Percentiles rank a stretch among this genome's conserved stretches.
These are phyloP conservation scores for Saimiri boliviensis DNA, from an alignment of 2,113 vertebrate genomes.

Conservation along the genomic window DNA sequence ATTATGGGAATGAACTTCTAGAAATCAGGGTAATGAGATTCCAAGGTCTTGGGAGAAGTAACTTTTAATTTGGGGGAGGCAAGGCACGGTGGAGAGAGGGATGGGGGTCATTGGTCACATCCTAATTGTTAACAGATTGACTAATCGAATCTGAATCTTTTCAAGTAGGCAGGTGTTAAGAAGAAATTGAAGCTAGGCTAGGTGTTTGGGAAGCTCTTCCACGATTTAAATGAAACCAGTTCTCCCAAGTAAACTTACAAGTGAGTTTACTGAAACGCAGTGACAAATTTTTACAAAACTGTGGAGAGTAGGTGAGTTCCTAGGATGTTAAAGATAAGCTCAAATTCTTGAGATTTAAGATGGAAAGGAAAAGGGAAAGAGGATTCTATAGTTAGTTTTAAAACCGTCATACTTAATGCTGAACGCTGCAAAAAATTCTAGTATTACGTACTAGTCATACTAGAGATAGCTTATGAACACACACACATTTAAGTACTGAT, in stretches of 20 bases:
- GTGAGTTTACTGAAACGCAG: background rate
- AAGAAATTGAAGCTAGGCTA: background rate
- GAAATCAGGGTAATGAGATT: background rate
- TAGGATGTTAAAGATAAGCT: background rate
- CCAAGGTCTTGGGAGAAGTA: background rate
- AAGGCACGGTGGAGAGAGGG: background rate
- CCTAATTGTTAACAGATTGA: background rate
- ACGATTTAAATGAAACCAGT: background rate
- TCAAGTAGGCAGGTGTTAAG: background rate
- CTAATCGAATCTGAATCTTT: background rate
- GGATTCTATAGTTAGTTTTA: background rate
- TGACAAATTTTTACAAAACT: constrained; percentile 6
- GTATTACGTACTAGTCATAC: background rate
- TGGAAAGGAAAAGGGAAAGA: background rate
- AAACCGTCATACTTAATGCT: background rate
- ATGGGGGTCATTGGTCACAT: background rate
- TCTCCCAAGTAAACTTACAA: background rate
- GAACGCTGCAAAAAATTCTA: background rate
- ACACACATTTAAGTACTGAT: background rate
- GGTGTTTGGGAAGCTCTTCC: background rate
- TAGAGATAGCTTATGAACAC: background rate
- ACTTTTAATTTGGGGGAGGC: background rate
- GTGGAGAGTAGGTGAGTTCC: background rate
- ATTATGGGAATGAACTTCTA: background rate
- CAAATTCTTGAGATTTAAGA: background rate